These are phyloP conservation scores for Lamprotornis superbus DNA, from an alignment of 2,113 vertebrate species.

Conservation along the genomic window DNA sequence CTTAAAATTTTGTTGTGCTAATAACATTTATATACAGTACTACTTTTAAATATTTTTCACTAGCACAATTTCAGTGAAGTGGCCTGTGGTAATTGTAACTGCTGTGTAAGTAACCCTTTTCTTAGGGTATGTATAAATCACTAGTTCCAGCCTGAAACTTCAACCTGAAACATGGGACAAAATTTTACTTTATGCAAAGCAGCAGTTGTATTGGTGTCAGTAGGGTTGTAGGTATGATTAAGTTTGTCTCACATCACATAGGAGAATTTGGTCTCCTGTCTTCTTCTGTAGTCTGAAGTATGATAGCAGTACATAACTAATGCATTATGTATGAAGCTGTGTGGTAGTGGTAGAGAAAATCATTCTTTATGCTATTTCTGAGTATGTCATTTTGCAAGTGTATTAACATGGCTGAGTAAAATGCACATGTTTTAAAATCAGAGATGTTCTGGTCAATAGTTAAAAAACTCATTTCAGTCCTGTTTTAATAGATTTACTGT, in stretches of 20 bases:
- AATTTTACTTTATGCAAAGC: constrained; percentile 13
- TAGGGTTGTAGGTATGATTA: constrained; percentile 4
- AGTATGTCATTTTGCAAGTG: constrained; percentile 9
- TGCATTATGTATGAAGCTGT: constrained; percentile 47
- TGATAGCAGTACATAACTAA: background rate
- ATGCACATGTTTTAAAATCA: constrained; percentile 39
- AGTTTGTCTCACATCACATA: constrained; percentile 4
- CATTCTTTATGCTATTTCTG: constrained; percentile 11
- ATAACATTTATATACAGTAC: background rate
- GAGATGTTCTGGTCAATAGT: constrained; percentile 23
- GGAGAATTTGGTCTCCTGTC: constrained; percentile 30
- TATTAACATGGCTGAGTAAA: constrained; percentile 25
- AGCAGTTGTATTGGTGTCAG: background rate
- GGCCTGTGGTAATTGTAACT: background rate
- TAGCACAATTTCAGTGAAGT: background rate
- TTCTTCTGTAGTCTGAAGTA: constrained; percentile 2
- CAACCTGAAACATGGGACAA: background rate
- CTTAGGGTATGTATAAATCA: background rate
- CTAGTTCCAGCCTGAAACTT: background rate
- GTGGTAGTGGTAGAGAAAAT: background rate
- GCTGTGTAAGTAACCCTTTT: background rate
- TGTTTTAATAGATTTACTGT: constrained; percentile 32
- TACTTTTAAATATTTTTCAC: background rate
- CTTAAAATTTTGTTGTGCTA: background rate
- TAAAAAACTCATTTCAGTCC: constrained; percentile 27